These are phyloP conservation scores for Macaria liturata DNA, from an alignment of 2,888 invertebrate genomes.

Conservation along the genomic window DNA sequence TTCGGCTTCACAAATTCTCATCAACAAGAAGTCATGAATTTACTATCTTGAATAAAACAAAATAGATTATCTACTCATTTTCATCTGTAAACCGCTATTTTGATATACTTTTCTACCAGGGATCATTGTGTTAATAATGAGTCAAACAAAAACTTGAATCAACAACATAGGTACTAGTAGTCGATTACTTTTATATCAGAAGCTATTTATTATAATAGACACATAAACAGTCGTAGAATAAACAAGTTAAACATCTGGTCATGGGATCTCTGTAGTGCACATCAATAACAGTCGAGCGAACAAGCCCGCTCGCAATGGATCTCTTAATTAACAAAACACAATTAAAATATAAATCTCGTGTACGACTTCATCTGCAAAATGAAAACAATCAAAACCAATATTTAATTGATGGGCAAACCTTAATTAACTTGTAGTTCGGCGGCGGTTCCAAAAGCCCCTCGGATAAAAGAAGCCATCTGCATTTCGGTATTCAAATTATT, in stretches of 20 bases:
- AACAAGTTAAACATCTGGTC: not conserved
- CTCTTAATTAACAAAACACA: constrained; percentile 63
- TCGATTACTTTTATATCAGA: no score
- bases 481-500: constrained; percentile 83
- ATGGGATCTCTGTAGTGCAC: not conserved
- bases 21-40: no score
- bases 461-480: constrained; percentile 81
- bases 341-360: constrained; percentile 64
- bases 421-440: constrained; percentile 81
- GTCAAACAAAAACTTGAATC: no score
- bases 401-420: constrained; percentile 81
- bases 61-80: no score
- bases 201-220: no score
- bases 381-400: constrained; percentile 78
- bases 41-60: no score
- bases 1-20: no score
- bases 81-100: no score
- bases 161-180: no score
- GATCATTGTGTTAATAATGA: no score
- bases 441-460: constrained; percentile 60
- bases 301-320: constrained; percentile 40
- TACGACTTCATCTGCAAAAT: constrained; percentile 70
- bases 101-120: no score
- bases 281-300: constrained; percentile 25
- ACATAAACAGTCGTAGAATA: no score